Evolutionary conservation across 2,888 invertebrate species (phyloP), one percentile per base, ranked within the genome.

Genomic region (Andrena chrysosceles): DNA sequence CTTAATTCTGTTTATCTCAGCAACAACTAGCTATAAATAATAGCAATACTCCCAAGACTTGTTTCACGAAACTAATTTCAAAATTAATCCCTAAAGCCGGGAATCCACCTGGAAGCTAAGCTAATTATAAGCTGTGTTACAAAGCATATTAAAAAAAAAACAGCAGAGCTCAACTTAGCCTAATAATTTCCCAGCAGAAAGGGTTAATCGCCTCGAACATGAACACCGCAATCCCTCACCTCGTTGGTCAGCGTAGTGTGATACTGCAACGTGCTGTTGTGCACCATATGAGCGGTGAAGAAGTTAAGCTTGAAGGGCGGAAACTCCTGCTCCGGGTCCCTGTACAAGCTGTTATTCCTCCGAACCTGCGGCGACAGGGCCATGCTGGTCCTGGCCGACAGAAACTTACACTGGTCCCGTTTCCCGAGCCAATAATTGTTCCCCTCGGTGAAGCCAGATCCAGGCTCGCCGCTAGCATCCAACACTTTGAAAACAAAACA

Each of bases 401-500:
- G 91, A 1, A 95, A 95, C 2, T 91, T 85, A 87, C 96, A 96
- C 20, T 95, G 95, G 54, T 93, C 93, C 56, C 93, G 94, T 29
- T 94, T 94, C 13, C 96, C 96, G 49, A 96, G 86, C 96, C 96
- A 96, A 69, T 94, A 95, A 91, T 95, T 96, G 82, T 96, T 95
- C 0, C 96, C 96, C 85, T 95, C 95, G 0, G 95, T 89, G 88
- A 96, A 96, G 2, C 95, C 95, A 0, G 95, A 89, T 0, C 93
- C 94, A 3, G 95, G 95, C 16, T 91, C 91, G 13, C 96, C 96
- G 71, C 95, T 96, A 3, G 95, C 94, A 90, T 96, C 96, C 59
- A 96, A 89, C 86, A 95, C 96, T 94, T 85, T 2, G 84, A 80
- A 54, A 69, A 52, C 60, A 66, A 56, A 13, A 29, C 26, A 63